Evolutionary conservation across 2,113 vertebrate species (phyloP), one percentile per base, ranked within the genome.

Genomic region (Hippocampus comes): DNA sequence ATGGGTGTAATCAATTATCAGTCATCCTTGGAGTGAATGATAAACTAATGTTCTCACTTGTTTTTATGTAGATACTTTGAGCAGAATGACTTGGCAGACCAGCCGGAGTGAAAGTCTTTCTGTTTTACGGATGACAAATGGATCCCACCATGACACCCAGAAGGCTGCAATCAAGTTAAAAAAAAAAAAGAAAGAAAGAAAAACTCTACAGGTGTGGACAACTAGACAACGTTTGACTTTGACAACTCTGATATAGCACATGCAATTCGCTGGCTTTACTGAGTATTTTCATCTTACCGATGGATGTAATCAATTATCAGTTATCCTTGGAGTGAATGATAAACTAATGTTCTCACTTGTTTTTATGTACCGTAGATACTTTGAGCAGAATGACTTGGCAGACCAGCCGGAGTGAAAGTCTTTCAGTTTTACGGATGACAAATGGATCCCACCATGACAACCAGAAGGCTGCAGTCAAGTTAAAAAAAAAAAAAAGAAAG

Each of bases 381-480:
- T 99, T 48, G 95, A 98, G 82, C 96, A 98, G 59, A 93, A 90
- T 76, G 97, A 99, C 80, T 88, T 99, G 86, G 97, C 96, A 68
- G 97, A 98, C 21, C 87, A 91, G 72, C 77, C 80, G 0, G 70
- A 86, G 68, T 79, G 70, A 88, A 30, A 21, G 17, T 2, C 5
- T 61, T 30, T 27, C 9, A 15, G 42, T 57, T 25, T 2, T 4
- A 1, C 25, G 49, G 14, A 49, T 48, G 49, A 43, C 5, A 42
- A 46, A 15, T 65, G 63, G 41, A n/a, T 46, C 42, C 42, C 2
- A 2, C 4, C 48, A 49, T 15, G 18, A 42, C 11, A 14, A 60
- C 57, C 65, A 41, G 38, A 25, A 21, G 9, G 8, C n/a, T 73
- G n/a, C 68, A 21, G 9, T 59, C 27, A 43, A 20, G 55, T 20